Percentiles rank a stretch among this genome's conserved stretches.
Evolutionary conservation across 2,888 invertebrate species (phyloP).

Genomic region (Eudasyphora cyanicolor): DNA sequence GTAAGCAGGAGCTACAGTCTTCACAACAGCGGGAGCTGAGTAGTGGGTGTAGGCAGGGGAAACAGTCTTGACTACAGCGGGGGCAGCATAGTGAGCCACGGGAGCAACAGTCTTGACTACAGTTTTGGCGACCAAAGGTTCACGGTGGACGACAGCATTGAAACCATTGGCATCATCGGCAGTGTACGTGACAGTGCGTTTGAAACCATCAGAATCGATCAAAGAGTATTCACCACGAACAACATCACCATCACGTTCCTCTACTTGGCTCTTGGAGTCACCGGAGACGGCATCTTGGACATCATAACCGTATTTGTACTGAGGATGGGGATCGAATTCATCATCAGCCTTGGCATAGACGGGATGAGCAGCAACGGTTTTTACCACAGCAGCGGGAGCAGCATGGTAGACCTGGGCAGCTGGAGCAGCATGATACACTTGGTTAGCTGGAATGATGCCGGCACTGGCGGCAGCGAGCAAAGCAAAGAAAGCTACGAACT

Average conservation of each 20-base stretch:
- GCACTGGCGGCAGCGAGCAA: conserved; percentile 75
- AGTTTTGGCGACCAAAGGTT: conserved; percentile 59
- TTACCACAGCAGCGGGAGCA: conserved; percentile 46
- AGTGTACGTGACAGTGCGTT: conserved; percentile 73
- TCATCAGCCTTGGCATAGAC: conserved; percentile 70
- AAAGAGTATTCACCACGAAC: conserved; percentile 79
- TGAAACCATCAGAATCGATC: conserved; percentile 78
- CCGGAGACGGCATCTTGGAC: conserved; percentile 77
- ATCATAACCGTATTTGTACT: conserved; percentile 77
- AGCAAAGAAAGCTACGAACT: conserved; percentile 75
- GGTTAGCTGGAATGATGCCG: conserved; percentile 70
- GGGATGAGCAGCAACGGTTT: conserved; percentile 64
- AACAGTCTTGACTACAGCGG: conserved; percentile 60
- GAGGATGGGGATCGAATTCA: conserved; percentile 77
- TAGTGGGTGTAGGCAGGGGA: conserved; percentile 64
- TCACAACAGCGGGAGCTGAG: conserved; percentile 9
- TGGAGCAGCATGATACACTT: conserved; percentile 62
- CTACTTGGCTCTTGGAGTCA: conserved; percentile 78
- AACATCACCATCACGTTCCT: conserved; percentile 78
- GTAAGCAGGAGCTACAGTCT: conserved; percentile 53
- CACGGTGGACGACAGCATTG: conserved; percentile 70
- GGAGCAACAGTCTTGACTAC: conserved; percentile 52
- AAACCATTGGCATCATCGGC: conserved; percentile 78
- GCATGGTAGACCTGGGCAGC: conserved; percentile 61
- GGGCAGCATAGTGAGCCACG: conserved; percentile 47